These are phyloP conservation scores for Peromyscus attwateri DNA, from an alignment of 2,797 vertebrate genomes.

Conservation along the genomic window DNA sequence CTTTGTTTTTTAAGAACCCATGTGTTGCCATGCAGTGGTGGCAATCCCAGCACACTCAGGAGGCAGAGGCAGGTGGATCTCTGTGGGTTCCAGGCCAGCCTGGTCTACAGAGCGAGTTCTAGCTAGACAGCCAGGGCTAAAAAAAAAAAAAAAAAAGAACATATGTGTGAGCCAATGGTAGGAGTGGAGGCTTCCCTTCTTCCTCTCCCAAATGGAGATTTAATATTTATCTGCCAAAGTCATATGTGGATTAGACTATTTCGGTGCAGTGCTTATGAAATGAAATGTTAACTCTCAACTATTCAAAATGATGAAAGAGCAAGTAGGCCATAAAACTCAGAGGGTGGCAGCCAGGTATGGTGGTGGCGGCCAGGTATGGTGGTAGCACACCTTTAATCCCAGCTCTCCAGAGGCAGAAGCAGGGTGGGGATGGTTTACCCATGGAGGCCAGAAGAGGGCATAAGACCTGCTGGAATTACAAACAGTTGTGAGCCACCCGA, in stretches of 20 bases:
- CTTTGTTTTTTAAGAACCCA: not conserved
- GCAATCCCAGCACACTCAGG: not conserved
- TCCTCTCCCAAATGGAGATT: not conserved
- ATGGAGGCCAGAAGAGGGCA: not conserved
- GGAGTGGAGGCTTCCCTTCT: not conserved
- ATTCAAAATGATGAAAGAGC: slow-evolving; percentile 24
- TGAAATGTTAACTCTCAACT: not conserved
- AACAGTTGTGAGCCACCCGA: not conserved
- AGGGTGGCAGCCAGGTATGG: no score
- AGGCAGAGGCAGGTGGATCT: not conserved
- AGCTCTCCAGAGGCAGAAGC: not conserved
- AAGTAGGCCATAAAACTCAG: slow-evolving; percentile 4
- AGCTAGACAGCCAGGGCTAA: not conserved
- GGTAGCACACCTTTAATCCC: not conserved
- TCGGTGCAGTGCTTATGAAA: not conserved
- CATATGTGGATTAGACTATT: not conserved
- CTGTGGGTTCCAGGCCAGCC: not conserved
- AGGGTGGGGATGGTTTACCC: not conserved
- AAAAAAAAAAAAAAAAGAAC: not conserved
- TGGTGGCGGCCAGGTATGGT: not conserved
- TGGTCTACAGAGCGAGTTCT: not conserved
- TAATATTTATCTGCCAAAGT: not conserved
- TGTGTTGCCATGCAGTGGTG: not conserved
- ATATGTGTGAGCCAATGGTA: accelerated
- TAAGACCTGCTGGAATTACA: not conserved